These are phyloP conservation scores for Nicator chloris DNA, from an alignment of 2,113 vertebrate species.

Conservation along the genomic window DNA sequence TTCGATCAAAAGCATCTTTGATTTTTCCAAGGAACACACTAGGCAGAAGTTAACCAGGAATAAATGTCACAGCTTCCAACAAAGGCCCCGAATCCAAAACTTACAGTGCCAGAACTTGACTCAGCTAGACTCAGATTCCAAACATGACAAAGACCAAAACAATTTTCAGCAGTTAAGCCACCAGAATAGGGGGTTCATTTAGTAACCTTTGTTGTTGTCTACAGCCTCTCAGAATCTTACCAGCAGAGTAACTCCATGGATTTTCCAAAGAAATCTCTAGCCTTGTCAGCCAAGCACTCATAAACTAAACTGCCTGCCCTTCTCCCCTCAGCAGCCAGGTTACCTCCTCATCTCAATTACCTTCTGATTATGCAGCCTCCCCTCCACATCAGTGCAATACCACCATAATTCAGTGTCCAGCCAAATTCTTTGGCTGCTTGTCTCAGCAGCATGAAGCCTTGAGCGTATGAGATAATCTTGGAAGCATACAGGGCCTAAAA, in stretches of 20 bases:
- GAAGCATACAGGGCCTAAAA: conserved; percentile 93
- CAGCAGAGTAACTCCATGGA: not conserved
- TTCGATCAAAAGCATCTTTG: conserved; percentile 92
- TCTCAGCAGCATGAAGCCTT: conserved; percentile 96
- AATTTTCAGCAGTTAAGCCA: not conserved
- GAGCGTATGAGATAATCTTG: conserved; percentile 97
- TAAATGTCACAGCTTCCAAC: not conserved
- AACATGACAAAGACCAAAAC: not conserved
- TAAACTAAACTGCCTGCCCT: not conserved
- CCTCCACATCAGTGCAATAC: conserved; percentile 96
- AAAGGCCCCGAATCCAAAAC: not conserved
- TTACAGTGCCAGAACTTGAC: not conserved
- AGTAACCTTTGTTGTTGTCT: not conserved
- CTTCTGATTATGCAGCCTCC: conserved; percentile 98
- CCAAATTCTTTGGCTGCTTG: conserved; percentile 92
- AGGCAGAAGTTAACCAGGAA: not conserved
- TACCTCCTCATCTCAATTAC: conserved; percentile 53
- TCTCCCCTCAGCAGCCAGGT: not conserved
- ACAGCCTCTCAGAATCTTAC: not conserved
- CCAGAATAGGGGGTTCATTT: not conserved
- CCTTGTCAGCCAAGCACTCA: not conserved
- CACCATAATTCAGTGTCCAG: conserved; percentile 95
- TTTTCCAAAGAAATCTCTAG: not conserved
- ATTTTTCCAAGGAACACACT: conserved; percentile 97
- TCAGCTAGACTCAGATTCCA: not conserved